Evolutionary conservation across 2,888 invertebrate species (phyloP).

Genomic region (Dilophus febrilis): DNA sequence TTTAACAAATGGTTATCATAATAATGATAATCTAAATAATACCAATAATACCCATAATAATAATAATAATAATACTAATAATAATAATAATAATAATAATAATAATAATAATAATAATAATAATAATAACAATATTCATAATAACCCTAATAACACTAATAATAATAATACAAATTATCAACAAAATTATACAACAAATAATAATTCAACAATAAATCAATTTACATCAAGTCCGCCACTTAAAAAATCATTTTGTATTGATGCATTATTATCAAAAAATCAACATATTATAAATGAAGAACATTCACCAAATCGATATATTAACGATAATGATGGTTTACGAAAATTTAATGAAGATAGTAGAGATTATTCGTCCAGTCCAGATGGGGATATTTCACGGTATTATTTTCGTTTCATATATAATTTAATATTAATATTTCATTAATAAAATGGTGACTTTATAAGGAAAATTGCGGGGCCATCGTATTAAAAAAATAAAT

Average conservation of each 20-base stretch:
- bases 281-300: slow-evolving; percentile 21
- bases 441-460: too few species aligned
- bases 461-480: too few species aligned
- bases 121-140: too few species aligned
- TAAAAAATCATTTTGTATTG: slow-evolving; percentile 78
- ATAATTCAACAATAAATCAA: not conserved
- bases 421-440: not conserved
- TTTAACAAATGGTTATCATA: slow-evolving; percentile 8
- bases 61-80: too few species aligned
- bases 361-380: slow-evolving; percentile 27
- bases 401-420: too few species aligned
- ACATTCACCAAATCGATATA: slow-evolving; percentile 13
- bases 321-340: slow-evolving; percentile 3
- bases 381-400: slow-evolving; percentile 30
- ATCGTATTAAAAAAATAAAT: too few species aligned
- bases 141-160: too few species aligned
- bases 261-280: slow-evolving; percentile 59
- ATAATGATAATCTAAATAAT: slow-evolving; percentile 7
- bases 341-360: slow-evolving; percentile 16
- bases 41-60: too few species aligned
- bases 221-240: slow-evolving; percentile 13
- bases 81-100: too few species aligned
- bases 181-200: slow-evolving; percentile 4
- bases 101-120: too few species aligned
- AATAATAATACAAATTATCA: slow-evolving; percentile 8